Evolutionary conservation across 2,113 vertebrate genomes (phyloP), one percentile per base, ranked within the genome.

Genomic region (Nibea albiflora): DNA sequence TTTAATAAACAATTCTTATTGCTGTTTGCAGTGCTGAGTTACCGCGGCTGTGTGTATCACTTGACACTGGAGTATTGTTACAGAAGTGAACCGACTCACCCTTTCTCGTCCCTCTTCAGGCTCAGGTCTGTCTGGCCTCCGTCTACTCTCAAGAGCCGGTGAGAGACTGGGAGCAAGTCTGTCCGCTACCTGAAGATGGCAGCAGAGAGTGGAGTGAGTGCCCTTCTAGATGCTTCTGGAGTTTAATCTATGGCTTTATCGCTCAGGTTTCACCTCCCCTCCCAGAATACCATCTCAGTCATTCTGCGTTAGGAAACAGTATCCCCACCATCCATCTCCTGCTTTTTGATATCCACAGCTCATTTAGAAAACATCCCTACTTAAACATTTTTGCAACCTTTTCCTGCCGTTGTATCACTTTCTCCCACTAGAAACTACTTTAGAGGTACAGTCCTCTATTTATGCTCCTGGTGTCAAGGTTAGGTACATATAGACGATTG

Each of bases 61-160:
- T 46, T 46, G 44, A 11, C 12, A 14, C 44, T 14, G 44, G 44
- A 12, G 44, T 46, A 46, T 14, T 46, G 11, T 46, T 46, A 46
- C 44, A 14, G 44, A 46, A 46, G 44, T 58, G 58, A 64, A 44
- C 8, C 17, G 39, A 0, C 26, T 60, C 42, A 26, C 7, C 9
- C 4, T 80, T 24, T 49, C 57, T 56, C 22, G n/a, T 4, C 50
- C 19, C 31, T 56, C 39, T 52, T 65, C 79, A 99, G 98, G 97
- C 98, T 57, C 97, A 99, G 90, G 90, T 97, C 71, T 97, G 95
- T 71, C 95, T 99, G 5, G 97, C 97, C 4, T 96, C 96, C 0
- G 84, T 98, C 54, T 96, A 95, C 76, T 92, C 95, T 77, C 96
- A 90, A 87, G 94, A 94, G 54, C 85, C 94, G 0, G 76, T 94